These are phyloP conservation scores for Neotragus moschatus DNA, from an alignment of 2,113 vertebrate genomes.

Conservation along the genomic window DNA sequence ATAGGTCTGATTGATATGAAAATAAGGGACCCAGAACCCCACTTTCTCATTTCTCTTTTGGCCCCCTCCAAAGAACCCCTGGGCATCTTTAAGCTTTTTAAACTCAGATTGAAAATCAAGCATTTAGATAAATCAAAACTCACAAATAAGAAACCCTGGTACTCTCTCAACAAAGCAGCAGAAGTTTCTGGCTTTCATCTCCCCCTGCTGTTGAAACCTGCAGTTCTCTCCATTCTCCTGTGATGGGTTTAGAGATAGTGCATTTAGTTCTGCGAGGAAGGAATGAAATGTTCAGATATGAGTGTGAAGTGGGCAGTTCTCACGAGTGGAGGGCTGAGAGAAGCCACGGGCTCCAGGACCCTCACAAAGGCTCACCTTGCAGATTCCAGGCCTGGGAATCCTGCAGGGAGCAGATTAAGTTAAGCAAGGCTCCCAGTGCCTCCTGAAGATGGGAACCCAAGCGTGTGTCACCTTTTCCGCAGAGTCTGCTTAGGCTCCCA, in stretches of 20 bases:
- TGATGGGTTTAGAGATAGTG: not conserved
- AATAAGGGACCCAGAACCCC: not conserved
- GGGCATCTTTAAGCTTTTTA: not conserved
- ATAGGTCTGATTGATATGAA: not conserved
- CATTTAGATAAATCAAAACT: not conserved
- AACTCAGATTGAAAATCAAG: not conserved
- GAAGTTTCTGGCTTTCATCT: not conserved
- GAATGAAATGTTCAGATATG: not conserved
- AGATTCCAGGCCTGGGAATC: too few relatives aligned
- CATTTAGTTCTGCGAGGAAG: not conserved
- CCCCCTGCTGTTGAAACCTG: not conserved
- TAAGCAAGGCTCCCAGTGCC: not conserved
- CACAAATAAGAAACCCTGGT: not conserved
- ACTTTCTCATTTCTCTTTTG: not conserved
- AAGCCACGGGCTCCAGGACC: not conserved
- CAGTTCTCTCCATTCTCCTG: not conserved
- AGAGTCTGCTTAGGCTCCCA: slow-evolving; percentile 63
- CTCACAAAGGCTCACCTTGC: not conserved
- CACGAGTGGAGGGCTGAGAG: not conserved
- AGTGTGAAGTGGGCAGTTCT: not conserved
- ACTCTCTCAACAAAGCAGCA: not conserved
- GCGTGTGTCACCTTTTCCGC: slow-evolving; percentile 42
- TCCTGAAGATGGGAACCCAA: not conserved
- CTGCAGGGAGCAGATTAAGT: not conserved
- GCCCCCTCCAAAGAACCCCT: not conserved